Conservation (phyloP, 2,797 vertebrate genomes). For the Melanotaenia maccullochi region DNA sequence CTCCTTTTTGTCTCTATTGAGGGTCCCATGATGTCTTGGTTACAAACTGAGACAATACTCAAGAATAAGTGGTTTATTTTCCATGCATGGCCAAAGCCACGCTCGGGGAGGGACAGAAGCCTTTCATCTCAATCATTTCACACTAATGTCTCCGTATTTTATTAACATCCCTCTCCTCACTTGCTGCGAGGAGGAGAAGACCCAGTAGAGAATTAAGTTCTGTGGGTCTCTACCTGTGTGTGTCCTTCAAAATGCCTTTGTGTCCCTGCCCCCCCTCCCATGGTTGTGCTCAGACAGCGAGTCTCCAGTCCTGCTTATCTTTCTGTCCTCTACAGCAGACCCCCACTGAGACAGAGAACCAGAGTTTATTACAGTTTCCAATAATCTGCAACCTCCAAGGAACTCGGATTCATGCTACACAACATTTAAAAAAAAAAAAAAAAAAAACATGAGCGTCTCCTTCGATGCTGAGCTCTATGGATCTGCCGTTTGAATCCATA, state of each 20-base stretch:
- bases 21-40: slow-evolving; percentile 46
- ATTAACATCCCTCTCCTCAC: slow-evolving; percentile 16
- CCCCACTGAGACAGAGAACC: slow-evolving; percentile 68
- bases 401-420: slow-evolving; percentile 41
- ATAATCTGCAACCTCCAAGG: slow-evolving; percentile 69
- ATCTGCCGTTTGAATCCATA: neutral
- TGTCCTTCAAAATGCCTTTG: slow-evolving; percentile 74
- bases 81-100: slow-evolving; percentile 37
- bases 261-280: slow-evolving; percentile 42
- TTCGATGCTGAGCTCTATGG: slow-evolving; percentile 8
- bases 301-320: slow-evolving; percentile 75
- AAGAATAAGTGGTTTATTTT: slow-evolving; percentile 50
- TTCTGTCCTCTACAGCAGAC: slow-evolving; percentile 70
- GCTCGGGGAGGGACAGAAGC: neutral
- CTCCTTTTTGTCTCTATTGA: slow-evolving; percentile 22
- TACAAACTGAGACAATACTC: slow-evolving; percentile 33
- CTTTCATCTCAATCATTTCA: slow-evolving; percentile 36
- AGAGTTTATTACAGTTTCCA: slow-evolving; percentile 76
- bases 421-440: slow-evolving; percentile 30
- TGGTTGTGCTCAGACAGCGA: slow-evolving; percentile 67
- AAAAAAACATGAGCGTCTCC: slow-evolving; percentile 5
- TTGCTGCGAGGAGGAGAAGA: slow-evolving; percentile 25
- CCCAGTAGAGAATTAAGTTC: slow-evolving; percentile 57
- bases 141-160: slow-evolving; percentile 24
- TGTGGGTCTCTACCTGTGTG: slow-evolving; percentile 56